These are phyloP conservation scores for Rutilus rutilus DNA, from an alignment of 2,113 vertebrate genomes.

Conservation along the genomic window DNA sequence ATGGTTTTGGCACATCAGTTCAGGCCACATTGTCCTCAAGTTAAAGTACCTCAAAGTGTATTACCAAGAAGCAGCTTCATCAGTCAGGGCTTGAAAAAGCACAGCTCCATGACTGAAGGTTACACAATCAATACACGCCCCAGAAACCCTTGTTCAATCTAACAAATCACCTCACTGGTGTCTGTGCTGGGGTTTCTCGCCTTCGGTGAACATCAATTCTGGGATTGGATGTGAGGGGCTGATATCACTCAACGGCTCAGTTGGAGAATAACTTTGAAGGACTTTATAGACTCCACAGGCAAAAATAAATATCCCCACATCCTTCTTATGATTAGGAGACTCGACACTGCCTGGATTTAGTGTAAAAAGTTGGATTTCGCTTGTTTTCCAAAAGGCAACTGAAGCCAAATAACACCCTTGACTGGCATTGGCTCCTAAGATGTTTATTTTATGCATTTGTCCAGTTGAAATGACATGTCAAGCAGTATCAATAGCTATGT, in stretches of 20 bases:
- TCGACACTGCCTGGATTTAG: not conserved
- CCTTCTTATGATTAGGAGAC: not conserved
- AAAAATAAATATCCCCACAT: constrained; percentile 5
- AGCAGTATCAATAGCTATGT: no score
- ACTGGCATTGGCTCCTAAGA: not conserved
- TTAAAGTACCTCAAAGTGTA: not conserved
- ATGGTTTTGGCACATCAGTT: not conserved
- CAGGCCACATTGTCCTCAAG: not conserved
- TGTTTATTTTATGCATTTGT: no score
- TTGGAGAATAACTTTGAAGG: constrained; percentile 11
- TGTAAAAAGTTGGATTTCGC: not conserved
- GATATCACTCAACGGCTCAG: constrained; percentile 6
- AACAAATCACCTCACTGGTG: constrained; percentile 6
- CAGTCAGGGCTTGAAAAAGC: not conserved
- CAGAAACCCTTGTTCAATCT: constrained; percentile 19
- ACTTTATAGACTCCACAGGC: constrained; percentile 2
- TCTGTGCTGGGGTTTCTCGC: not conserved
- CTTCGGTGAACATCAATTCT: constrained; percentile 10
- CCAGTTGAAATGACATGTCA: no score
- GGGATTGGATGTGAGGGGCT: not conserved
- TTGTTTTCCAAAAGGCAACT: not conserved
- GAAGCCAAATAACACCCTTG: not conserved
- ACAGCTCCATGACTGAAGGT: constrained; percentile 16
- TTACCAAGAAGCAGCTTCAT: not conserved
- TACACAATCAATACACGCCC: constrained; percentile 2